phyloP scores from a whole-genome alignment of 30 jellyfish, hydroid and myxozoan species.

The Mastigias papua region DNA sequence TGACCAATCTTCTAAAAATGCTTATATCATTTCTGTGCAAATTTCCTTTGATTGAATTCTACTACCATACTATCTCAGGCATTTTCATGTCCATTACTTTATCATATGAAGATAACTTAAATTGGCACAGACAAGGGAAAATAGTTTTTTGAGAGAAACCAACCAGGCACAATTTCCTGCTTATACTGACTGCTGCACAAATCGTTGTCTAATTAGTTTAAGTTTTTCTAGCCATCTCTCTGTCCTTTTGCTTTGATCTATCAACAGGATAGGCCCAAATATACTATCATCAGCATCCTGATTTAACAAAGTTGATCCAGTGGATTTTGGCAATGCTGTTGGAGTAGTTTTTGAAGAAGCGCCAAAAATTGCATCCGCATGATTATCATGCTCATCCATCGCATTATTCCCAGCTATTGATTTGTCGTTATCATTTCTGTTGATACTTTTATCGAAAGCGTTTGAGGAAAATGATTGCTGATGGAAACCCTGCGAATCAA shows the following conservation, averaged over 20 bases:
- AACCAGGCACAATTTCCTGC: not conserved
- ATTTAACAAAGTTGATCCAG: constrained; percentile 3
- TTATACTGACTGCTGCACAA: constrained; percentile 8
- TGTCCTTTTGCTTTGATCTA: constrained; percentile 41
- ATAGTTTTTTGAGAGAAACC: too few species aligned
- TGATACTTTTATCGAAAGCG: not conserved
- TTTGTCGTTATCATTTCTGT: not conserved
- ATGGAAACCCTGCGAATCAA: constrained; percentile 57
- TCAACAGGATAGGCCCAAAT: constrained; percentile 51
- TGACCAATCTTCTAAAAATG: too few species aligned
- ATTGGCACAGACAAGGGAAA: too few species aligned
- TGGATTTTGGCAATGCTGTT: not conserved
- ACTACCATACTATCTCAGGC: too few species aligned
- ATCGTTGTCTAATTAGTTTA: constrained; percentile 18
- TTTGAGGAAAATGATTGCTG: constrained; percentile 59
- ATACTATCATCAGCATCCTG: constrained; percentile 29
- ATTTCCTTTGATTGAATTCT: too few species aligned
- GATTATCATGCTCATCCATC: constrained; percentile 4
- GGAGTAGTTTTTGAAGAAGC: not conserved
- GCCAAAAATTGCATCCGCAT: constrained; percentile 55
- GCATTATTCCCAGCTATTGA: not conserved
- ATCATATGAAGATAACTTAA: too few species aligned
- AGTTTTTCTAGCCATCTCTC: constrained; percentile 61
- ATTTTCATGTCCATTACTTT: too few species aligned
- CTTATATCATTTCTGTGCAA: too few species aligned